A percentile compares a stretch with the other conserved stretches of the same genome.
These are phyloP conservation scores for Cyprichromis sp. DNA, from an alignment of 2,113 vertebrate genomes.

Conservation along the genomic window DNA sequence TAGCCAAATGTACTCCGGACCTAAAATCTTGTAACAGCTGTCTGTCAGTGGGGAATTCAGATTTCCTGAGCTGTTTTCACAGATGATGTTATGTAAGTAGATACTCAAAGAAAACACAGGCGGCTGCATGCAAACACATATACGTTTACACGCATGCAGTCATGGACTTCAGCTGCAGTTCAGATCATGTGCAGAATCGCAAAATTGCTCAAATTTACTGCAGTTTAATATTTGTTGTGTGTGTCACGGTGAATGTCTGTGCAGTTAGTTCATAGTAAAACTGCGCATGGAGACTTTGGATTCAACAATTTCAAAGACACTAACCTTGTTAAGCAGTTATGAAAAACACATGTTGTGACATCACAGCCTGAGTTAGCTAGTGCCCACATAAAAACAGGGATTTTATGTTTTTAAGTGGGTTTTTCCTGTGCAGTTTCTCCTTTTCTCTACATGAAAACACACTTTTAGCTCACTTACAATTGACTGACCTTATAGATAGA, in stretches of 20 bases:
- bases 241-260: neutral
- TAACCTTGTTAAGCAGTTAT: neutral
- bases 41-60: neutral
- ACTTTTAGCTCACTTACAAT: neutral
- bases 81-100: neutral
- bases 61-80: neutral
- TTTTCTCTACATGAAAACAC: neutral
- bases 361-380: neutral
- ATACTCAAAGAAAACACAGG: neutral
- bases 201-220: neutral
- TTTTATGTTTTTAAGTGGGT: neutral
- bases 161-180: neutral
- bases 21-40: neutral
- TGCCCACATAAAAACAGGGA: neutral
- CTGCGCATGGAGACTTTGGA: neutral
- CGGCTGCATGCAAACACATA: neutral
- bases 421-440: neutral
- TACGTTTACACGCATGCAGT: fast-evolving
- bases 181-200: neutral
- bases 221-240: neutral
- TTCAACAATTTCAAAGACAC: fast-evolving
- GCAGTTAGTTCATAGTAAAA: neutral
- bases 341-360: neutral
- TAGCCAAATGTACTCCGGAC: neutral
- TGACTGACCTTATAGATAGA: neutral